Base-by-base conservation (phyloP, 2,797 vertebrate species). In the Delichon dasypus region DNA sequence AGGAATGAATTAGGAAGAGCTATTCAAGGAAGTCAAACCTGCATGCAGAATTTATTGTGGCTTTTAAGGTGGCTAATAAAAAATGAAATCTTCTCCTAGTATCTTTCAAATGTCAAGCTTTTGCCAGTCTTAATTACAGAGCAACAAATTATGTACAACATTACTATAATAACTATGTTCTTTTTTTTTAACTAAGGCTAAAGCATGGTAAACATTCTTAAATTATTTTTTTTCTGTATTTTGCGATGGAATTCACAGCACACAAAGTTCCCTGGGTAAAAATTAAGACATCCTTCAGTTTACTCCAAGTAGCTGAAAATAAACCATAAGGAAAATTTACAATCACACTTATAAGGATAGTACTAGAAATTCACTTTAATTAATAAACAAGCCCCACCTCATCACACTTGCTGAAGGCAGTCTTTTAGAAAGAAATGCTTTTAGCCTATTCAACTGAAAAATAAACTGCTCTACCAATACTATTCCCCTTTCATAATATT, bases 21-120 rank as follows among this genome's bases (percentile, higher is more conserved):
- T 94, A 89, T 83, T 94, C 76, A 89, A 54, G 18, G 21, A 85
- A 94, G 58, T 30, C 54, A 68, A 78, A 92, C 70, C 44, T 75
- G 76, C 70, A 94, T 58, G 85, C 58, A 83, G 44, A 85, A 92
- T 68, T 89, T 76, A 90, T 40, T 71, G 71, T 8, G 32, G 20
- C 20, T 72, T 87, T 86, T 66, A n/a, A 86, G 32, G 67, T 32
- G 5, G 27, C 17, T 83, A 72, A 70, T 65, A 61, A 62, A 89
- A 92, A 92, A 67, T 11, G 9, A 79, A 83, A 77, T 57, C 17
- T 53, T 66, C 50, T 40, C 19, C 29, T 70, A 89, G 0, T 53
- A 51, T 13, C 27, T 68, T 88, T 74, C n/a, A 48, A n/a, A 83
- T 74, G 27, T 68, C 34, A 91, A 74, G 60, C 61, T 90, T 76